These are phyloP conservation scores for Cochlearius cochlearius DNA, from an alignment of 2,113 vertebrate species.

Conservation along the genomic window DNA sequence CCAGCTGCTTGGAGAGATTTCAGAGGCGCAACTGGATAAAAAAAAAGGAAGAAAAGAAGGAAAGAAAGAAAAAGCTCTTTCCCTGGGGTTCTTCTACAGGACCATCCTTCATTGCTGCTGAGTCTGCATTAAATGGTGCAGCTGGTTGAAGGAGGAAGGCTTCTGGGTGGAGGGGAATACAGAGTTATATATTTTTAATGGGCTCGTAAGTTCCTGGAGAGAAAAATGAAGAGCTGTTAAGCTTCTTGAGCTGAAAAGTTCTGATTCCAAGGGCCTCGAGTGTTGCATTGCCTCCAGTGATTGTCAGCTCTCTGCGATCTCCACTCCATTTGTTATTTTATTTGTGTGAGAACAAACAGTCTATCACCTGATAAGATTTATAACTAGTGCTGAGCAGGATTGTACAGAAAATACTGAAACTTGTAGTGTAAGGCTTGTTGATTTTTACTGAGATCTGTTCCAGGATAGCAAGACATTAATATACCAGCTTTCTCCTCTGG, in stretches of 20 bases:
- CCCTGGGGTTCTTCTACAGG: slow-evolving; percentile 23
- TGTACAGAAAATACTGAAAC: slow-evolving; percentile 5
- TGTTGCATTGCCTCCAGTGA: slow-evolving; percentile 27
- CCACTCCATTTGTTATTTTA: slow-evolving; percentile 50
- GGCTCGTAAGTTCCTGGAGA: slow-evolving; percentile 36
- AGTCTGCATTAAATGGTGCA: slow-evolving; percentile 46
- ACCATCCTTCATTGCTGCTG: slow-evolving; percentile 60
- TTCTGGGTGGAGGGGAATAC: slow-evolving; percentile 17
- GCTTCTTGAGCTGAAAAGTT: slow-evolving; percentile 53
- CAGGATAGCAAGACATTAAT: slow-evolving; percentile 36
- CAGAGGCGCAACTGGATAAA: slow-evolving; percentile 1
- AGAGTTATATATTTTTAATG: slow-evolving; percentile 42
- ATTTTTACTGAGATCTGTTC: slow-evolving; percentile 38
- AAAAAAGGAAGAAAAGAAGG: slow-evolving; percentile 21
- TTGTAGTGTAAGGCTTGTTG: slow-evolving; percentile 20
- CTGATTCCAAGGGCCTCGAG: slow-evolving; percentile 22
- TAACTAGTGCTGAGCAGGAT: slow-evolving; percentile 30
- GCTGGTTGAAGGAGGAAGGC: slow-evolving; percentile 49
- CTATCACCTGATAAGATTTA: slow-evolving; percentile 56
- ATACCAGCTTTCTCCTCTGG: neutral
- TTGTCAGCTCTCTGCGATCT: slow-evolving; percentile 30
- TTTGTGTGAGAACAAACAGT: slow-evolving; percentile 54
- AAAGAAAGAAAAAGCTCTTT: slow-evolving; percentile 30
- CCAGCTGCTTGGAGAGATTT: slow-evolving; percentile 57
- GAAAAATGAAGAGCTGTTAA: slow-evolving; percentile 46